A percentile compares a stretch with the other conserved stretches of the same genome.
These are phyloP conservation scores for Muntiacus muntjak DNA, from an alignment of 2,113 vertebrate species.

Conservation along the genomic window DNA sequence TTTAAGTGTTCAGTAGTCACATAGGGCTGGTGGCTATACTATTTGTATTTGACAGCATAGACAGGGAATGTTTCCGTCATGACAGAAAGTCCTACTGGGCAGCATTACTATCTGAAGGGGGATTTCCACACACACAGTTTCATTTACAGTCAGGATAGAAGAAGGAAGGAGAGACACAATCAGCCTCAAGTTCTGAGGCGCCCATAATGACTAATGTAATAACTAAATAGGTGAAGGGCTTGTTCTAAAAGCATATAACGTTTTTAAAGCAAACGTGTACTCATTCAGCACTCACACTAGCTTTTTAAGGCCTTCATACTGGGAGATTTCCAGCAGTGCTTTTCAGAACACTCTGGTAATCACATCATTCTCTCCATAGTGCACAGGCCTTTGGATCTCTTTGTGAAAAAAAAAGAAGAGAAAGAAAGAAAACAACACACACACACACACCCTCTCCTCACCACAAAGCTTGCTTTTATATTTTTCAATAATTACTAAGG, in stretches of 20 bases:
- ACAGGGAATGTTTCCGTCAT: neutral
- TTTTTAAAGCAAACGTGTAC: neutral
- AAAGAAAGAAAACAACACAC: neutral
- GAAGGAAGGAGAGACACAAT: neutral
- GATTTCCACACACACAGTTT: neutral
- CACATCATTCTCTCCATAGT: neutral
- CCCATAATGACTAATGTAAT: neutral
- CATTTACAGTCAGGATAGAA: slow-evolving; percentile 2
- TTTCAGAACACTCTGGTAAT: neutral
- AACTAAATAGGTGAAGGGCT: neutral
- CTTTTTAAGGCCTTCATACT: neutral
- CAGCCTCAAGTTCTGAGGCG: neutral
- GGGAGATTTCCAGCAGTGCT: neutral
- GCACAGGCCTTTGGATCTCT: neutral
- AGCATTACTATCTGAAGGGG: neutral
- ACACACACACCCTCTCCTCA: neutral
- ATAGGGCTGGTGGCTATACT: neutral
- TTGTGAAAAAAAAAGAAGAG: neutral
- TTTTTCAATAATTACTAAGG: slow-evolving; percentile 30
- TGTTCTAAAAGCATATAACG: neutral
- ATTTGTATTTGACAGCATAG: neutral
- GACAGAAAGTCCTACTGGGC: neutral
- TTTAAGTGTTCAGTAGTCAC: neutral
- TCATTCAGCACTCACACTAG: neutral
- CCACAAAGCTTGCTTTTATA: neutral